These are phyloP conservation scores for Haliclona indistincta DNA, from an alignment of 37 sponge, comb jelly and placozoan genomes.

Conservation along the genomic window DNA sequence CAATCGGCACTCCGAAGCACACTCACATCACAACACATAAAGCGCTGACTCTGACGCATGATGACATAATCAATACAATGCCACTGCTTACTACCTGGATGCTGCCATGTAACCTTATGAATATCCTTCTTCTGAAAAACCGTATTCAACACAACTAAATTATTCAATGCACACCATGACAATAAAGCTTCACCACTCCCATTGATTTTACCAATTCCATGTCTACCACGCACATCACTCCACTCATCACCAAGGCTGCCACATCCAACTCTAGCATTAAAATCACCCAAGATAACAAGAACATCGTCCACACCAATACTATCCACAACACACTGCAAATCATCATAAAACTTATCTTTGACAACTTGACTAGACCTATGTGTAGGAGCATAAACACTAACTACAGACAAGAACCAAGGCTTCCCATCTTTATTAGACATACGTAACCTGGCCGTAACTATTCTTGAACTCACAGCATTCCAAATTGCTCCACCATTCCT, in stretches of 20 bases:
- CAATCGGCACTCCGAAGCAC: slow-evolving; percentile 2
- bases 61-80: slow-evolving; percentile 16
- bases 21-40: background rate
- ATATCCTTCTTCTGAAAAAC: slow-evolving; percentile 4
- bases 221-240: background rate
- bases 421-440: background rate
- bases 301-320: background rate
- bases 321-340: background rate
- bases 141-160: background rate
- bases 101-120: slow-evolving; percentile 8
- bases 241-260: background rate
- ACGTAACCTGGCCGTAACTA: slow-evolving; percentile 1
- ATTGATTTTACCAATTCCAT: background rate
- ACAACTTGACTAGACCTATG: background rate
- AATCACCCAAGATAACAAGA: background rate
- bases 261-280: too few relatives aligned
- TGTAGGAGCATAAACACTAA: background rate
- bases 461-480: slow-evolving; percentile 18
- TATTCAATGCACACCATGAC: background rate
- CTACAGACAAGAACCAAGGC: background rate
- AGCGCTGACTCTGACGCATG: background rate
- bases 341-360: background rate
- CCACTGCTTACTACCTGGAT: slow-evolving; percentile 15
- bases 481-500: slow-evolving; percentile 1
- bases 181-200: background rate